phyloP scores from a whole-genome alignment of 1,140 invertebrate species.

The Maniola jurtina region DNA sequence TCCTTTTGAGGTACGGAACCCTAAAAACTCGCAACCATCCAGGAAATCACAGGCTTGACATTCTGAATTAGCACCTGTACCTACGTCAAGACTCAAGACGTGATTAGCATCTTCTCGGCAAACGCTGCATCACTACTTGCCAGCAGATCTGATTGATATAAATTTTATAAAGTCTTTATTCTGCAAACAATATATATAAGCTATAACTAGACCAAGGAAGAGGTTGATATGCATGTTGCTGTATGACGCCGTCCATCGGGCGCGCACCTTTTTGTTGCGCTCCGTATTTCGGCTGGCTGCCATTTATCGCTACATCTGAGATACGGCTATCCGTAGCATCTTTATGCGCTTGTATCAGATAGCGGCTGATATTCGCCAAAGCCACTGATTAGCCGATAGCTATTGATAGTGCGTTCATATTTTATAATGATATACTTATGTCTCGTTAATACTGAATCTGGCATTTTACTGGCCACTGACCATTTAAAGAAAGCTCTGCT shows the following conservation, averaged over 20 bases:
- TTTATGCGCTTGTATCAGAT: conserved; percentile 67
- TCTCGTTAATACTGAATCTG: conserved; percentile 36
- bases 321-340: conserved; percentile 66
- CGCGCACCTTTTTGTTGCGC: conserved; percentile 65
- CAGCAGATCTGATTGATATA: no score
- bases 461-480: conserved; percentile 12
- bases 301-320: conserved; percentile 73
- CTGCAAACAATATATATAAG: no score
- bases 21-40: no score
- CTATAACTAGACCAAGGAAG: not conserved
- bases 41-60: no score
- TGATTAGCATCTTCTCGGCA: no score
- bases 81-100: no score
- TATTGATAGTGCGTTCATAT: conserved; percentile 52
- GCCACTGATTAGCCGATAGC: conserved; percentile 65
- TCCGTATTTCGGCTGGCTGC: conserved; percentile 71
- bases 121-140: no score
- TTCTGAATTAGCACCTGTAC: no score
- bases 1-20: no score
- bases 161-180: no score
- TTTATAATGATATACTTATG: conserved; percentile 49
- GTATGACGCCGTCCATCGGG: conserved; percentile 43
- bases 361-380: conserved; percentile 58
- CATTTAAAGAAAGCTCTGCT: conserved; percentile 10
- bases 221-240: conserved; percentile 2